Conservation (phyloP, 2,797 vertebrate genomes). For the Chiroxiphia lanceolata region DNA sequence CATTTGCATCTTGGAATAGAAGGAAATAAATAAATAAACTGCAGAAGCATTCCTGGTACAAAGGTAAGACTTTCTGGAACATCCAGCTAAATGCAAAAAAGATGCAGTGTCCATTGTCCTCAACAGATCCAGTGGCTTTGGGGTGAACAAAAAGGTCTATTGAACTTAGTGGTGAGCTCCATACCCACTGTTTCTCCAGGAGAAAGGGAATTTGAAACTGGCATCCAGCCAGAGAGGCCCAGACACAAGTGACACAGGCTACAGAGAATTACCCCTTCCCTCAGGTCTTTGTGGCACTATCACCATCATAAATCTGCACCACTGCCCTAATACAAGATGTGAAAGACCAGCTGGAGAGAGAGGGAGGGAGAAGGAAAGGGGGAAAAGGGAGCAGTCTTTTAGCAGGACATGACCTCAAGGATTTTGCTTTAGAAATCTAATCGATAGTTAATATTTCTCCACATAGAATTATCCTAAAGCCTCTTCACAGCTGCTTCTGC, state of each 20-base stretch:
- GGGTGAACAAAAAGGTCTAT: not conserved
- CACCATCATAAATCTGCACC: not conserved
- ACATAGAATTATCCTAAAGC: not conserved
- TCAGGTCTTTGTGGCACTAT: not conserved
- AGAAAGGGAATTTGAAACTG: not conserved
- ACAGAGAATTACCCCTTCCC: not conserved
- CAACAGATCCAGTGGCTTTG: not conserved
- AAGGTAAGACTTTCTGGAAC: not conserved
- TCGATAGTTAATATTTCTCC: not conserved
- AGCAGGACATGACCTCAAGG: not conserved
- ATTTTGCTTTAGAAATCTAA: slow-evolving; percentile 7
- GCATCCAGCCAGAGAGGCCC: not conserved
- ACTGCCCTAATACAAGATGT: not conserved
- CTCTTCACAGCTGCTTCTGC: not conserved
- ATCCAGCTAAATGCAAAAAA: not conserved
- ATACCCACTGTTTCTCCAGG: not conserved
- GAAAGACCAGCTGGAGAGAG: not conserved
- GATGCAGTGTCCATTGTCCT: not conserved
- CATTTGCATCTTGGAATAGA: not conserved
- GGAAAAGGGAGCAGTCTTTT: not conserved
- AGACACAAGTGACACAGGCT: not conserved
- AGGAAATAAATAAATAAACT: too few relatives aligned
- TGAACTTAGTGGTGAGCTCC: not conserved
- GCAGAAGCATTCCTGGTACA: not conserved
- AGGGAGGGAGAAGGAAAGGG: not conserved